Base-by-base conservation (phyloP, 1,140 invertebrate genomes). In the Meloidogyne floridensis region DNA sequence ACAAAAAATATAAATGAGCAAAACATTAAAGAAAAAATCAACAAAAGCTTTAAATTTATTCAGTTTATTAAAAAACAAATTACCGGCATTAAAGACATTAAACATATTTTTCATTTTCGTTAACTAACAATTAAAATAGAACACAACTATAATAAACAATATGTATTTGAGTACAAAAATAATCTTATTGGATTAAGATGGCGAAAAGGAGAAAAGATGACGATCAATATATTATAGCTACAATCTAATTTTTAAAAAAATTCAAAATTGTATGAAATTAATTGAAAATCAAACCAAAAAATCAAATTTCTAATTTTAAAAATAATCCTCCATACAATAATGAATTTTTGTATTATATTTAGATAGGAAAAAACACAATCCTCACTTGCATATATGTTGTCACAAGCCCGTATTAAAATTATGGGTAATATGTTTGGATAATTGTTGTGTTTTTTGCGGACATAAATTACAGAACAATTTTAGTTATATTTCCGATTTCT, bases 41-140 rank as follows among this genome's bases (percentile, higher is more conserved):
- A 11, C 3, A 11, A 15, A 15, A 15, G 11, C 13, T 5, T 15
- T 65, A 65, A 65, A 65, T 65, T 65, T 65, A 65, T 65, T 65
- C 15, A 65, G n/a, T 5, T 5, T 4, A 59, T 59, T 15, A 6
- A 65, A 2, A 65, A 65, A n/a, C 15, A 65, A n/a, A 65, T 47
- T 4, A 65, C 59, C 59, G 59, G 59, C n/a, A 65, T 18, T 65
- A 15, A 65, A 65, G 56, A 65, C 4, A n/a, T 65, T 65, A 13
- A 10, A 10, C 15, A 6, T 0, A 74, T 20, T 18, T 20, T 20
- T 74, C 18, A 7, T 18, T 74, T 74, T 74, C 6, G 5, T 5
- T 74, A 65, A 65, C 59, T 65, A 65, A 65, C n/a, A 65, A n/a
- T 59, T n/a, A 65, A 65, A 65, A 65, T 65, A 65, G 6, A 18